Percentiles rank a stretch among this genome's conserved stretches.
Evolutionary conservation across 2,888 invertebrate genomes (phyloP).

Genomic region (Nowickia ferox): DNA sequence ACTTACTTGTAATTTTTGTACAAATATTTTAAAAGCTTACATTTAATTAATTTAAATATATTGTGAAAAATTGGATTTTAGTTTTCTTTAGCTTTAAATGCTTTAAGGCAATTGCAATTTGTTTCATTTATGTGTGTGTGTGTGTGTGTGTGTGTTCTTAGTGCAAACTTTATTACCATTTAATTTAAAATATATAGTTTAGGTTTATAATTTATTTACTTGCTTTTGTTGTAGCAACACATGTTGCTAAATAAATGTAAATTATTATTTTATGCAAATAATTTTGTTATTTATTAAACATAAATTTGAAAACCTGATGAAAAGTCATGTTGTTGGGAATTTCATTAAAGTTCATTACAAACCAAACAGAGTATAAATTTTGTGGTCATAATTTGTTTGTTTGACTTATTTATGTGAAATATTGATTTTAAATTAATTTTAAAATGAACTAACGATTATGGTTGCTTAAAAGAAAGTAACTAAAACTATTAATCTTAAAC

Average conservation of each 20-base stretch:
- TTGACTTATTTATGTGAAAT: background rate
- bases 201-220: constrained; percentile 12
- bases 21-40: too few relatives aligned
- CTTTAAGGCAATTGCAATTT: background rate
- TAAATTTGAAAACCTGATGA: constrained; percentile 34
- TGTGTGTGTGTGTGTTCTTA: background rate
- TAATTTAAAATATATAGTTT: constrained; percentile 8
- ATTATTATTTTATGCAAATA: background rate
- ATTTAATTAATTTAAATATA: too few relatives aligned
- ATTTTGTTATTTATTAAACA: constrained; percentile 30
- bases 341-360: background rate
- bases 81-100: too few relatives aligned
- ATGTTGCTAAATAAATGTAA: constrained; percentile 3
- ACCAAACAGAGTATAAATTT: constrained; percentile 2
- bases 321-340: constrained; percentile 30
- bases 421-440: background rate
- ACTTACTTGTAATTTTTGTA: too few relatives aligned
- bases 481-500: background rate
- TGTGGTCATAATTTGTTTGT: constrained; percentile 23
- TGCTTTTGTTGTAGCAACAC: background rate
- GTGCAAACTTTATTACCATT: constrained; percentile 14
- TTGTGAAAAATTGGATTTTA: too few relatives aligned
- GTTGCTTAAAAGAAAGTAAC: too few relatives aligned
- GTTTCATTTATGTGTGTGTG: background rate
- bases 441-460: background rate